These are phyloP conservation scores for Theristus sp. DNA, from an alignment of 2,888 invertebrate species.

Conservation along the genomic window DNA sequence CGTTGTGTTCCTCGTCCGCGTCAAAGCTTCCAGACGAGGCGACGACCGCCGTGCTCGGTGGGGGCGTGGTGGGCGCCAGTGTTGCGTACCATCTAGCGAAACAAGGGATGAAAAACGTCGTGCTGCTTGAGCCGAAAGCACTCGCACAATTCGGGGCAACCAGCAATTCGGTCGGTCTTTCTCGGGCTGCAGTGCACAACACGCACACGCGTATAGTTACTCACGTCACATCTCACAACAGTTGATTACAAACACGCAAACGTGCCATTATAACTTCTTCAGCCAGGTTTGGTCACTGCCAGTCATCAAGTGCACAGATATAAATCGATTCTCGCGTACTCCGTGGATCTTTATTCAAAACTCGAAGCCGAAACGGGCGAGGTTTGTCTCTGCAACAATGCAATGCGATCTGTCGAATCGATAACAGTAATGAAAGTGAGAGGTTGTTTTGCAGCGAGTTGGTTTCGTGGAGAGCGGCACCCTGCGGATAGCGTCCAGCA, in stretches of 20 bases:
- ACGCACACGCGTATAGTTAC: no score
- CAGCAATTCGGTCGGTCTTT: constrained; percentile 27
- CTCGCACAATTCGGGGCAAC: constrained; percentile 32
- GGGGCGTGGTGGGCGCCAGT: constrained; percentile 32
- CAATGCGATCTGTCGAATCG: no score
- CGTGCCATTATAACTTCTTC: neutral
- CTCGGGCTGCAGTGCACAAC: no score
- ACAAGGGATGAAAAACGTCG: constrained; percentile 28
- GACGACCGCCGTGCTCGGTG: constrained; percentile 28
- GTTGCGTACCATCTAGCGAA: constrained; percentile 34
- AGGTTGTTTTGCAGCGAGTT: constrained; percentile 20
- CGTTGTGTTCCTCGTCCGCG: neutral
- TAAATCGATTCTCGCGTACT: constrained; percentile 30
- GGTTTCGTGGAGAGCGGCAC: constrained; percentile 33
- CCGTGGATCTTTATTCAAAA: constrained; percentile 30
- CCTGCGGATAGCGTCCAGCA: constrained; percentile 30
- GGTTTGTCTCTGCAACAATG: constrained; percentile 16
- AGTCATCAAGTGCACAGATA: constrained; percentile 33
- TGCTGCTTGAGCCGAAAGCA: constrained; percentile 31
- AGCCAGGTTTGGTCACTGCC: constrained; percentile 32
- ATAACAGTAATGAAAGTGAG: neutral
- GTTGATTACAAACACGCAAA: no score
- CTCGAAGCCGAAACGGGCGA: constrained; percentile 33
- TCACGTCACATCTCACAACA: no score
- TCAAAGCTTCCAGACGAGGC: constrained; percentile 9